Conservation (phyloP, 2,888 invertebrate genomes). For the Heteromyza rotundicornis region DNA sequence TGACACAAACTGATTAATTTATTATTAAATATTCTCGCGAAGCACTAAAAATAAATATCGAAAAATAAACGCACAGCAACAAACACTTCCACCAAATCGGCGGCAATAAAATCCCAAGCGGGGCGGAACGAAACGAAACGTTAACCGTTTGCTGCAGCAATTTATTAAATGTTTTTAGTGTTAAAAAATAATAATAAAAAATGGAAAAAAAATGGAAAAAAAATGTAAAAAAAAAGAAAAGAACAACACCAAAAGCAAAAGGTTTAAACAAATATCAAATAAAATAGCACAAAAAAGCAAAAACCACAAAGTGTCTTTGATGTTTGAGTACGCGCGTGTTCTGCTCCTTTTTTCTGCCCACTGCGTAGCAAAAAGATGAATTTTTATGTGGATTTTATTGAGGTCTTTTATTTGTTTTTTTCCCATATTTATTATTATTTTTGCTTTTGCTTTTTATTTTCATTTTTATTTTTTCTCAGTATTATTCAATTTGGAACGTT, state of each 20-base stretch:
- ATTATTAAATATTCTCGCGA: not conserved
- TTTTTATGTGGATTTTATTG: slow-evolving; percentile 33
- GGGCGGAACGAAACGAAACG: not conserved
- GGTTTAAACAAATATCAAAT: not conserved
- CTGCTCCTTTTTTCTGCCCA: not conserved
- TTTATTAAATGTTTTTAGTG: not conserved
- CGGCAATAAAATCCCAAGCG: not conserved
- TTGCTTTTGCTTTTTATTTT: slow-evolving; percentile 13
- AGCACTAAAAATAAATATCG: not conserved
- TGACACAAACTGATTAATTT: slow-evolving; percentile 3
- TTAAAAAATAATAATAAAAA: not conserved
- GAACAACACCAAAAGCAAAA: not conserved
- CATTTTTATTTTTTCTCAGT: no score
- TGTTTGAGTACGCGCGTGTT: not conserved
- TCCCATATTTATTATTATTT: slow-evolving; percentile 23
- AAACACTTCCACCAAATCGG: not conserved
- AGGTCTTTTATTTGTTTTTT: slow-evolving; percentile 28
- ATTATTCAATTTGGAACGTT: slow-evolving; percentile 13
- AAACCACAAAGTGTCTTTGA: slow-evolving; percentile 1
- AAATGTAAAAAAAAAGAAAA: not conserved
- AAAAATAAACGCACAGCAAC: not conserved
- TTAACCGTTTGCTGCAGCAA: not conserved
- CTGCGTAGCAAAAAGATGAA: slow-evolving; percentile 4
- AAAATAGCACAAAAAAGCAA: no score
- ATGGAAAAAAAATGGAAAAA: not conserved